phyloP scores from a whole-genome alignment of 2,888 invertebrate genomes.

The Drosophila tanythrix region DNA sequence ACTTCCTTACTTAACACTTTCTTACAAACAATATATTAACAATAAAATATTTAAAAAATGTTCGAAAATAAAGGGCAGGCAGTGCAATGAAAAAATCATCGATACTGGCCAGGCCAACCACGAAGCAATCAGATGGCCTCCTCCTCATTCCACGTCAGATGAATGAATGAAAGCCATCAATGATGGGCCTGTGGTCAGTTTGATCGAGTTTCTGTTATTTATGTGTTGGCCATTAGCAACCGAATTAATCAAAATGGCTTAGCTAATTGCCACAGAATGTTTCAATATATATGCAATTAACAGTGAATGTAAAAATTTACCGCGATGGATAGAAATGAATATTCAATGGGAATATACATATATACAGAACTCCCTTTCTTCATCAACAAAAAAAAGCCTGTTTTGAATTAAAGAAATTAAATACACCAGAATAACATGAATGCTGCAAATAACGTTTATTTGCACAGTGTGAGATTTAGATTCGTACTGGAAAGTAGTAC shows the following conservation, averaged over 20 bases:
- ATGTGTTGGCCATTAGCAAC: slow-evolving; percentile 39
- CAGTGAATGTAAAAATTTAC: not conserved
- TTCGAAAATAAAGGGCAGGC: slow-evolving; percentile 1
- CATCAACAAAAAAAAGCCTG: not conserved
- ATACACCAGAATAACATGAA: not conserved
- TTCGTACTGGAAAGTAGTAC: not conserved
- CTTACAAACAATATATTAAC: not conserved
- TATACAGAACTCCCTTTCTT: not conserved
- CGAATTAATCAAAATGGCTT: slow-evolving; percentile 45
- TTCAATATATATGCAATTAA: not conserved
- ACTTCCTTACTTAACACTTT: no score
- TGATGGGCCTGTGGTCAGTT: slow-evolving; percentile 3
- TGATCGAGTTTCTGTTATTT: slow-evolving; percentile 36
- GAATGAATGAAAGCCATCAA: slow-evolving; percentile 5
- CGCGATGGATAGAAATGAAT: not conserved
- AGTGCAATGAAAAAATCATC: slow-evolving; percentile 26
- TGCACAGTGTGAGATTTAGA: not conserved
- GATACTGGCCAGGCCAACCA: slow-evolving; percentile 15
- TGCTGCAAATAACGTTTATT: not conserved
- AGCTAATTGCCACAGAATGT: slow-evolving; percentile 31
- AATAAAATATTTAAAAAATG: not conserved
- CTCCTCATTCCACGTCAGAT: slow-evolving; percentile 33
- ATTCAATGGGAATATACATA: not conserved
- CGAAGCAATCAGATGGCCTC: slow-evolving; percentile 28
- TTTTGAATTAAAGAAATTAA: not conserved